Base-by-base conservation (phyloP, 2,113 vertebrate genomes). In the Etheostoma spectabile region DNA sequence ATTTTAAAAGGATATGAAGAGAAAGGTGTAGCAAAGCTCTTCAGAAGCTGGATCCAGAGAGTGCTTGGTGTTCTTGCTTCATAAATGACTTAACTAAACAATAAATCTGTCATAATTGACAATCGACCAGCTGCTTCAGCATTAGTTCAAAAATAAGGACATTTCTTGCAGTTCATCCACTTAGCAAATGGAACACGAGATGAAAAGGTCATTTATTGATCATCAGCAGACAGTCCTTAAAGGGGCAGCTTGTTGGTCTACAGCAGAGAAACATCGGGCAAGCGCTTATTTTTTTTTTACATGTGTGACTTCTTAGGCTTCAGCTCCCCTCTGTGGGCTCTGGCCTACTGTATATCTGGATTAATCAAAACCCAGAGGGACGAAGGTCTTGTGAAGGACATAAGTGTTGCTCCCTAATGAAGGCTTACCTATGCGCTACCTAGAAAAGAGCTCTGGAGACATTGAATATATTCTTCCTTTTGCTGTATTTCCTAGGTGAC, bases 241-340 rank as follows among this genome's bases (percentile, higher is more conserved):
- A 45, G 24, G 42, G 6, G 14, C 16, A 51, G 49, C 56, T 60
- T 55, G 7, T 42, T 33, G 15, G 61, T 63, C 19, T 48, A 12
- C 45, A 73, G 27, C 5, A 24, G n/a, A 79, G 64, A 74, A 71
- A 62, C 52, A 67, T 62, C 7, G 0, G 12, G 16, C n/a, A 63
- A 62, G 38, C 45, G 65, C 35, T 18, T 0, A 27, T 67, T 65
- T 84, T 42, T 48, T 27, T 27, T n/a, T n/a, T n/a, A 38, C 51
- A 35, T 42, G 46, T 65, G 42, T 52, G 61, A 16, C 11, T 15
- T 21, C 14, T 72, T 63, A 71, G 64, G 6, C 42, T 74, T 81
- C 27, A 48, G 49, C 75, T 82, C 24, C 46, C 27, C 33, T 57
- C 64, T 64, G 38, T 27, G 18, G 82, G 74, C 61, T 56, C 24